phyloP scores from a whole-genome alignment of 1,140 invertebrate species.

The Mizuhopecten yessoensis region DNA sequence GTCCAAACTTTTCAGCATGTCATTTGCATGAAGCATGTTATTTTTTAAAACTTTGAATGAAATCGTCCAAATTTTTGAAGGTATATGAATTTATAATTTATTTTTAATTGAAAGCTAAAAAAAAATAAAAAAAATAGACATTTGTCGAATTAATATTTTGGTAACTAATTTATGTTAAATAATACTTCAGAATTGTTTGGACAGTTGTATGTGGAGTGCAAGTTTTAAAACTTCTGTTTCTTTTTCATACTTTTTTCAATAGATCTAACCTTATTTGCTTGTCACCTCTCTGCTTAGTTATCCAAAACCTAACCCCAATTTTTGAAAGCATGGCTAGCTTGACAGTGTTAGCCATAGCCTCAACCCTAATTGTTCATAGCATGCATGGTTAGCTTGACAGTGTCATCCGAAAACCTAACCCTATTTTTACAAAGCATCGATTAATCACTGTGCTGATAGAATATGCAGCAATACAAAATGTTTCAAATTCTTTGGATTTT shows the following conservation, averaged over 20 bases:
- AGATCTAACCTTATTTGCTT: neutral
- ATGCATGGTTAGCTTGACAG: too few relatives aligned
- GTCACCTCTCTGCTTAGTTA: slow-evolving; percentile 19
- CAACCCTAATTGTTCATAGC: too few relatives aligned
- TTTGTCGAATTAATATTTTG: neutral
- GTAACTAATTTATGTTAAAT: neutral
- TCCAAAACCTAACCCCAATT: neutral
- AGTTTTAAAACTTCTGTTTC: neutral
- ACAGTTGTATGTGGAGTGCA: neutral
- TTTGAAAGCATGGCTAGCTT: too few relatives aligned
- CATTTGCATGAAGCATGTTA: neutral
- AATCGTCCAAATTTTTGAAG: neutral
- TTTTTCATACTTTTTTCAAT: neutral
- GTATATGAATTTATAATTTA: neutral
- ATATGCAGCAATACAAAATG: too few relatives aligned
- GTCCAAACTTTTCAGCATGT: neutral
- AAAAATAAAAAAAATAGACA: neutral
- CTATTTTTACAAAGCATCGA: too few relatives aligned
- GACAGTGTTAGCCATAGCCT: too few relatives aligned
- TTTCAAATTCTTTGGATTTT: too few relatives aligned
- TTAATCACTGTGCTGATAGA: neutral
- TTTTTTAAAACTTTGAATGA: neutral
- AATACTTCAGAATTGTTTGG: neutral
- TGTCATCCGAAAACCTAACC: too few relatives aligned
- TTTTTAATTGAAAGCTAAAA: neutral